Evolutionary conservation across 1,140 invertebrate genomes (phyloP).

Genomic region (Chionoecetes opilio): DNA sequence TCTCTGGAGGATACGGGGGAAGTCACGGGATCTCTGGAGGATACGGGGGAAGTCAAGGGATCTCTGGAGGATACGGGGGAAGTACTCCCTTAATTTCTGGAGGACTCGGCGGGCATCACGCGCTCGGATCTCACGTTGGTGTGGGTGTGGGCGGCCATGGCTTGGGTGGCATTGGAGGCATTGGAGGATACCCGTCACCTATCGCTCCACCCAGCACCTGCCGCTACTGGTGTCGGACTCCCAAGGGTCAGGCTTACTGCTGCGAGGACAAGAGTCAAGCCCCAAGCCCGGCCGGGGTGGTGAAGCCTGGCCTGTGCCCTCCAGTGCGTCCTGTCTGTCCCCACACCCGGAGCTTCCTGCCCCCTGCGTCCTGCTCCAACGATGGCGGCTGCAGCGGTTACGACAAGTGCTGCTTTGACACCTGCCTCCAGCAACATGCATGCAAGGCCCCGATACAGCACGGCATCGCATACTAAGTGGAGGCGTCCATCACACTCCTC

Average conservation of each 20-base stretch:
- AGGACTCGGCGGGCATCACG: neutral
- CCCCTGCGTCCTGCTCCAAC: slow-evolving; percentile 70
- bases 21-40: neutral
- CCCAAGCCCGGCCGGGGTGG: neutral
- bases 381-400: slow-evolving; percentile 61
- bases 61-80: neutral
- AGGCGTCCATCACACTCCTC: too few species aligned
- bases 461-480: neutral
- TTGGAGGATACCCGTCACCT: neutral
- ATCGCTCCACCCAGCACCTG: slow-evolving; percentile 45
- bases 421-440: slow-evolving; percentile 36
- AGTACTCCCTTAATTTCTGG: too few species aligned
- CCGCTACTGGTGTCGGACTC: slow-evolving; percentile 70
- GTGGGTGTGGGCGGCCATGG: slow-evolving; percentile 14
- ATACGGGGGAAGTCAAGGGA: neutral
- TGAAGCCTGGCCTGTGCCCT: slow-evolving; percentile 64
- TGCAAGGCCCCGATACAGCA: slow-evolving; percentile 29
- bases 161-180: neutral
- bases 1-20: neutral
- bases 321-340: slow-evolving; percentile 62
- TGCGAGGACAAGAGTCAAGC: slow-evolving; percentile 51
- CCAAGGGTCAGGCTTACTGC: slow-evolving; percentile 60
- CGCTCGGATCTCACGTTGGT: neutral
- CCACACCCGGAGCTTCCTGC: slow-evolving; percentile 34
- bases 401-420: slow-evolving; percentile 71